Evolutionary conservation across 2,888 invertebrate genomes (phyloP), one percentile per base, ranked within the genome.

Genomic region (Scaeva pyrastri): DNA sequence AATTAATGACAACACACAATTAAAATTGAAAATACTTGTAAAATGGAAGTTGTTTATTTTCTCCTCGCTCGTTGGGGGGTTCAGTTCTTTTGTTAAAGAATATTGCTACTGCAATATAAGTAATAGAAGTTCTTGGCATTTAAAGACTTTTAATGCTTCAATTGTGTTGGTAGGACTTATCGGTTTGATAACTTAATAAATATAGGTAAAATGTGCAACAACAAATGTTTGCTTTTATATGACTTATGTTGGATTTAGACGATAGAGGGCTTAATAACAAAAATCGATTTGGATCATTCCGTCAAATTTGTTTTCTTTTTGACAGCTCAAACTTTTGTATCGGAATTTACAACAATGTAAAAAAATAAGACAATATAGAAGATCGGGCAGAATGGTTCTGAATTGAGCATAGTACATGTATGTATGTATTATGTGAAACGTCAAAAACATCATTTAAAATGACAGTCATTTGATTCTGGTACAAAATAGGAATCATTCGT

Each of bases 1-100:
- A 75, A 80, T 75, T 79, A 79, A 71, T 43, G 74, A 16, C 14
- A 39, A 56, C 36, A 10, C 60, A 45, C 78, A 78, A 78, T 78
- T 73, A 68, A 72, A 73, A 73, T 36, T 19, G 8, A 26, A 70
- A 78, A n/a, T n/a, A n/a, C n/a, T n/a, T n/a, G n/a, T 14, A 19
- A 60, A n/a, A 19, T 39, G 3, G 56, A 7, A 41, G 23, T 36
- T n/a, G 31, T 31, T 7, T 7, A 11, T 19, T 58, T 19, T 71
- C 8, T 31, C 31, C 31, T 31, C 5, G 31, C 31, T 26, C 11
- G 1, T 45, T 56, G 4, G 14, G 21, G 14, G 41, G 21, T n/a
- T 55, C 26, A 52, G 26, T 7, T 14, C 4, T n/a, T n/a, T 3
- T 2, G 26, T 55, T 3, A n/a, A 31, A 31, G 26, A 26, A 26